A percentile compares a stretch with the other conserved stretches of the same genome.
Conservation (phyloP, 2,888 invertebrate species). For the Drosophila borealis region DNA sequence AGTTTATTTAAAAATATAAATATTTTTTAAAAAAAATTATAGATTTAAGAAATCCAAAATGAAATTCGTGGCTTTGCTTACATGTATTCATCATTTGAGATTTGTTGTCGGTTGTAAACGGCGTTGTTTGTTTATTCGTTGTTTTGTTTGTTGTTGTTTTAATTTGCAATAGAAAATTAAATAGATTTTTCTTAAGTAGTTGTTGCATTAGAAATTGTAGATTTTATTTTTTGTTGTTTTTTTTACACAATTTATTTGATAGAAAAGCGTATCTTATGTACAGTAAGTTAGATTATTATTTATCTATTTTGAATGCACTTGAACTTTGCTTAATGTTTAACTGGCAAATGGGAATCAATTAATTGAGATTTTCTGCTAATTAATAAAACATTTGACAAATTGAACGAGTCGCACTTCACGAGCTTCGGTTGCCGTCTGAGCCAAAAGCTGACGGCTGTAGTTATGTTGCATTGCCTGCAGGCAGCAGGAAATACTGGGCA, state of each 20-base stretch:
- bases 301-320: conserved; percentile 57
- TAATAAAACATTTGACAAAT: neutral
- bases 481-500: conserved; percentile 40
- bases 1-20: too few species aligned
- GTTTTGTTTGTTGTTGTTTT: conserved; percentile 38
- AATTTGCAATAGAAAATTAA: conserved; percentile 38
- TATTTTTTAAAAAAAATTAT: too few species aligned
- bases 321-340: conserved; percentile 22
- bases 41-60: neutral
- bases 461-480: conserved; percentile 65
- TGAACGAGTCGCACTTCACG: conserved; percentile 44
- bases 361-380: neutral
- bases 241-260: conserved; percentile 21
- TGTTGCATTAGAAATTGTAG: conserved; percentile 31
- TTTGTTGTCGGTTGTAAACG: conserved; percentile 57
- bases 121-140: conserved; percentile 83
- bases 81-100: conserved; percentile 57
- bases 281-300: conserved; percentile 25
- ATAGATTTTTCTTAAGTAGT: conserved; percentile 25
- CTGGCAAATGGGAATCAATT: conserved; percentile 18
- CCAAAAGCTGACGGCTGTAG: conserved; percentile 54
- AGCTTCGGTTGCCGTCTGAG: conserved; percentile 64
- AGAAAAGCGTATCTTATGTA: conserved; percentile 46
- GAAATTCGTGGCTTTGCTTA: conserved; percentile 47
- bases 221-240: conserved; percentile 6